Base-by-base conservation (phyloP, 1,140 invertebrate genomes). In the Chironomus tepperi region DNA sequence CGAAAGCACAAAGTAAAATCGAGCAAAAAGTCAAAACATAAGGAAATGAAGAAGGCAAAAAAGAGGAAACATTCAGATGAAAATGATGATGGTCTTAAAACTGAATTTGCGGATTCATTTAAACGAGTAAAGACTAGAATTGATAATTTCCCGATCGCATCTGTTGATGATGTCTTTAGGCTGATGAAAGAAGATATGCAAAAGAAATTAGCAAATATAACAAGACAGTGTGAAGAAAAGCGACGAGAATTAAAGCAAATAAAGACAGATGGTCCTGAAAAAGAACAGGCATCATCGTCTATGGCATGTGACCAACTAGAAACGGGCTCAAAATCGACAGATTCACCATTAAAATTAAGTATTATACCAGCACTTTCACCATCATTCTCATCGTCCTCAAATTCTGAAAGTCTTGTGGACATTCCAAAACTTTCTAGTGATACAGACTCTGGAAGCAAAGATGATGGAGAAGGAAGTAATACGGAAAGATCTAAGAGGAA, bases 141-240 rank as follows among this genome's bases (percentile, higher is more conserved):
- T 34, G 83, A 82, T 76, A 82, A 80, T 74, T 77, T 24, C 24
- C 76, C 18, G 76, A 77, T 24, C 83, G 83, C 74, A 74, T 85
- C 86, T 15, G 81, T 83, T 10, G 80, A 84, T 43, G 83, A 84
- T 42, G 84, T 88, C 42, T 91, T 92, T 81, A 90, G 90, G 79
- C 87, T 89, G 0, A 88, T 90, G 79, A 92, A 94, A 80, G 82
- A 90, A 75, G 89, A 92, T 78, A 94, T 95, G 91, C 85, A 91
- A 34, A 87, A 90, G 80, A 85, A 88, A 64, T 79, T 95, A 74
- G 91, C 92, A 0, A 91, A 94, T 57, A 84, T 96, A 42, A 91
- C 94, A 78, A 85, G 89, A 70, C 88, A 92, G 77, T 95, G 93
- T 79, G 88, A 88, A 75, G 92, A 95, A 78, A 94, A 93, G 79